A percentile compares a stretch with the other conserved stretches of the same genome.
Conservation (phyloP, 2,113 vertebrate genomes). For the Pollimyrus isidori region DNA sequence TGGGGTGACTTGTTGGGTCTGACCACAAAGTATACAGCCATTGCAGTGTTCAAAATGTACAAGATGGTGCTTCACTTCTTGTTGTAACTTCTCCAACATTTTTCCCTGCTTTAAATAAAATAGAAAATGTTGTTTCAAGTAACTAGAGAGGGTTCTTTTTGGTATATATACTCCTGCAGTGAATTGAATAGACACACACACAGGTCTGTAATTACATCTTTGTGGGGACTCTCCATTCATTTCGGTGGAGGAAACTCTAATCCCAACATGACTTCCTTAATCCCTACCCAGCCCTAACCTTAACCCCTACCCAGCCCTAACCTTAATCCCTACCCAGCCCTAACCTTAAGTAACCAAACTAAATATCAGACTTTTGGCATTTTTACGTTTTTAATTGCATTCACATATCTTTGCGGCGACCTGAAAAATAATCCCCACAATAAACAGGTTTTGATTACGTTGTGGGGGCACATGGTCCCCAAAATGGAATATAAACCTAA, state of each 20-base stretch:
- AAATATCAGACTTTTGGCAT: no score
- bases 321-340: no score
- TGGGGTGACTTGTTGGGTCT: neutral
- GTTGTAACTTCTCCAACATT: neutral
- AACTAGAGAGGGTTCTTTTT: neutral
- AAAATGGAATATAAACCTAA: neutral
- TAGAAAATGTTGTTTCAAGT: neutral
- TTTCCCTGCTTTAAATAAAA: neutral
- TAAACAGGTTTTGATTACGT: no score
- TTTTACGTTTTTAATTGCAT: no score
- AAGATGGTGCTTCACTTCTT: neutral
- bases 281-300: no score
- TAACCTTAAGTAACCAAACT: no score
- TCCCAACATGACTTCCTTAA: no score
- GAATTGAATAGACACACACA: neutral
- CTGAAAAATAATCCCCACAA: no score
- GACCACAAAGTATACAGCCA: neutral
- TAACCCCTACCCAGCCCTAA: no score
- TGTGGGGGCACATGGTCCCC: neutral
- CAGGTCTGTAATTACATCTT: neutral
- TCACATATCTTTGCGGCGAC: no score
- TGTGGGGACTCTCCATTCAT: no score
- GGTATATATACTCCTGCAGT: neutral
- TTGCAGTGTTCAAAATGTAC: neutral
- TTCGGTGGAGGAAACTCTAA: no score